Percentiles rank a stretch among this genome's conserved stretches.
Evolutionary conservation across 2,113 vertebrate species (phyloP).

Genomic region (Acinonyx jubatus): DNA sequence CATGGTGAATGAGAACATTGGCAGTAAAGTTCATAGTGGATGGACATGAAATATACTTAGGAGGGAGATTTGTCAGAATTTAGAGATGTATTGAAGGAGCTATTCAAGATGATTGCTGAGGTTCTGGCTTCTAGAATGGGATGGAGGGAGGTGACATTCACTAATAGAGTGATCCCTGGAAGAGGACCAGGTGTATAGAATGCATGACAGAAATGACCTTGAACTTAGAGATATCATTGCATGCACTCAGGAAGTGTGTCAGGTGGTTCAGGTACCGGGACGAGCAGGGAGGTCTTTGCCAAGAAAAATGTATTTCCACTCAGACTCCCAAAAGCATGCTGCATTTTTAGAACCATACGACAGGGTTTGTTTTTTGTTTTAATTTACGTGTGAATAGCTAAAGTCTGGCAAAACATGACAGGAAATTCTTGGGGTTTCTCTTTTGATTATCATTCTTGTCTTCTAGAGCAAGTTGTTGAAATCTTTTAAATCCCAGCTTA

Average conservation of each 20-base stretch:
- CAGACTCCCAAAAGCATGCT: background rate
- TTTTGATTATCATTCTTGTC: slow-evolving; percentile 43
- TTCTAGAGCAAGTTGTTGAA: slow-evolving; percentile 61
- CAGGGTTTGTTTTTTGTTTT: slow-evolving; percentile 45
- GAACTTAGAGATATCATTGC: background rate
- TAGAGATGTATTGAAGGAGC: background rate
- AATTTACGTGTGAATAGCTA: slow-evolving; percentile 54
- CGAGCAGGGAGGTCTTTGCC: background rate
- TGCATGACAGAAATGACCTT: background rate
- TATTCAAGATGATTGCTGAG: background rate
- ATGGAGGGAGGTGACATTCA: background rate
- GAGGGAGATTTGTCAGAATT: slow-evolving; percentile 6
- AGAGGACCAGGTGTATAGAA: background rate
- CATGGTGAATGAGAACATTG: background rate
- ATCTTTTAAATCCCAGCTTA: slow-evolving; percentile 7
- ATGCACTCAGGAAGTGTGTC: background rate
- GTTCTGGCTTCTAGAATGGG: background rate
- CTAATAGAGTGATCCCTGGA: background rate
- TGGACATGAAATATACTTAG: background rate
- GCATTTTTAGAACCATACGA: background rate
- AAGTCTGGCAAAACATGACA: slow-evolving; percentile 18
- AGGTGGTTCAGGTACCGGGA: background rate
- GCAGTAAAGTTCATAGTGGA: background rate
- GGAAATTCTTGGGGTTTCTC: slow-evolving; percentile 50
- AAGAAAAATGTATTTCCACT: background rate